Conservation (phyloP, 2,888 invertebrate genomes). For the Cheilosia impressa region DNA sequence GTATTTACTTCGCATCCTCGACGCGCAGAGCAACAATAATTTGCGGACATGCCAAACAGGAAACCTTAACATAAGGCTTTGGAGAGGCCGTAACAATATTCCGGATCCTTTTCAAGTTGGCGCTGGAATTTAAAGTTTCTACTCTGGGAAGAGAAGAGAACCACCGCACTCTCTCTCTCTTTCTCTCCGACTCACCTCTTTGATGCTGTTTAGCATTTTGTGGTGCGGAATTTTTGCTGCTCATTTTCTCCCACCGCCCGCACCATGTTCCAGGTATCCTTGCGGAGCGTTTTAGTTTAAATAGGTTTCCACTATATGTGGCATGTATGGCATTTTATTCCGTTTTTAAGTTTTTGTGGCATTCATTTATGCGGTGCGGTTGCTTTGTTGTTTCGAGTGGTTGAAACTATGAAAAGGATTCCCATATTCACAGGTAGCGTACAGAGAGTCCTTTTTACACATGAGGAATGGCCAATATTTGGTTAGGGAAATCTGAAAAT, state of each 20-base stretch:
- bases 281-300: constrained; percentile 56
- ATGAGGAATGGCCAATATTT: constrained; percentile 46
- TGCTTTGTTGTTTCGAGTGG: constrained; percentile 72
- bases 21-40: constrained; percentile 52
- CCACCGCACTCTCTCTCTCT: background rate
- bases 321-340: constrained; percentile 73
- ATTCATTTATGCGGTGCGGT: constrained; percentile 72
- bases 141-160: background rate
- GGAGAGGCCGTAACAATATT: constrained; percentile 31
- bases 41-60: constrained; percentile 53
- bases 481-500: constrained; percentile 52
- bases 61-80: constrained; percentile 35
- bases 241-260: constrained; percentile 16
- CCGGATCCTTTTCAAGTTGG: constrained; percentile 56
- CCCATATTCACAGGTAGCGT: constrained; percentile 25
- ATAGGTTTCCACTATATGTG: constrained; percentile 57
- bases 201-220: constrained; percentile 65
- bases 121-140: constrained; percentile 67
- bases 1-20: constrained; percentile 42
- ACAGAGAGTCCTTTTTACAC: constrained; percentile 33
- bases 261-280: constrained; percentile 8
- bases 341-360: constrained; percentile 71
- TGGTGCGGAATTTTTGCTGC: constrained; percentile 45
- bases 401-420: constrained; percentile 64
- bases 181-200: constrained; percentile 19